These are phyloP conservation scores for Polypedilum vanderplanki DNA, from an alignment of 1,140 invertebrate genomes.

Conservation along the genomic window DNA sequence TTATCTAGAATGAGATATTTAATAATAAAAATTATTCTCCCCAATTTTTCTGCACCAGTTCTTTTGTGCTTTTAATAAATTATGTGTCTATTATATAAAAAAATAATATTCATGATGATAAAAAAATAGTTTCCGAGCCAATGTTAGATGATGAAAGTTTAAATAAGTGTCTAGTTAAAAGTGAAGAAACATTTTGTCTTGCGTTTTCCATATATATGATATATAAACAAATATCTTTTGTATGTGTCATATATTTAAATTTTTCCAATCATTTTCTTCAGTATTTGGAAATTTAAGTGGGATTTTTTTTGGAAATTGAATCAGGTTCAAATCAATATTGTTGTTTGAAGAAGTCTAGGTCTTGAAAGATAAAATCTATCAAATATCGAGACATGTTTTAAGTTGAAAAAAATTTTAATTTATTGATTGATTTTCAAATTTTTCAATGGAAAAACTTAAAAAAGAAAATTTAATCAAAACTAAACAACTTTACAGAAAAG, in stretches of 20 bases:
- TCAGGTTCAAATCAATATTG: too few species aligned
- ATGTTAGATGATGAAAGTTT: not conserved
- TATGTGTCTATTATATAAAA: slow-evolving; percentile 19
- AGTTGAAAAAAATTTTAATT: too few species aligned
- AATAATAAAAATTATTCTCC: too few species aligned
- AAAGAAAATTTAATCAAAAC: too few species aligned
- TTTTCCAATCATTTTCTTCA: not conserved
- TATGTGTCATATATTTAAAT: not conserved
- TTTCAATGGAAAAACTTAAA: too few species aligned
- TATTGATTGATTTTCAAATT: too few species aligned
- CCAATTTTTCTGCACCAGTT: slow-evolving; percentile 9
- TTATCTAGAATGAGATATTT: too few species aligned
- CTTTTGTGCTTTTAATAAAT: slow-evolving; percentile 19
- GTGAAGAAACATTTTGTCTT: not conserved
- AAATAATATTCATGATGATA: not conserved
- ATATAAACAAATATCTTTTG: too few species aligned
- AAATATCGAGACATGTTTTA: too few species aligned
- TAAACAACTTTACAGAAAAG: too few species aligned
- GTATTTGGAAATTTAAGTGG: not conserved
- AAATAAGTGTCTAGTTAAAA: slow-evolving; percentile 5
- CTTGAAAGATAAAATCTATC: too few species aligned
- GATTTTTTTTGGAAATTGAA: not conserved
- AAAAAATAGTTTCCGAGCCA: slow-evolving; percentile 5
- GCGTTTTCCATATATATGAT: not conserved
- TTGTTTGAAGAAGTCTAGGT: too few species aligned